A percentile compares a stretch with the other conserved stretches of the same genome.
Conservation (phyloP, 2,113 vertebrate genomes). For the Sebastes schlegelii region DNA sequence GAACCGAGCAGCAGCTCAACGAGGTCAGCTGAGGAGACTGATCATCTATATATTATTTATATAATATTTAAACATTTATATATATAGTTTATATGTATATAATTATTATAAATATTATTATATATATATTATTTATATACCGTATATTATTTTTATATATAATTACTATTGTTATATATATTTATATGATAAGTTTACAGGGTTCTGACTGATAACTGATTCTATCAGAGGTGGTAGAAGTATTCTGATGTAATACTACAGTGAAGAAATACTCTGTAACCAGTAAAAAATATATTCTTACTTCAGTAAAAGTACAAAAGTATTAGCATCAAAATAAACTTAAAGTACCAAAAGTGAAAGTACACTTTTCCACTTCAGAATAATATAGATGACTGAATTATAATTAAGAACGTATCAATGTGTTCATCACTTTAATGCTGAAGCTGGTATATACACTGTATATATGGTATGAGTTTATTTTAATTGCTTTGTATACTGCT, state of each 20-base stretch:
- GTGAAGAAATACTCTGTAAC: not conserved
- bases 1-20: not conserved
- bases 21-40: constrained; percentile 47
- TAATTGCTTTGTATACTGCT: not conserved
- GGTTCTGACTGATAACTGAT: not conserved
- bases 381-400: not conserved
- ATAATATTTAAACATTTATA: too few relatives aligned
- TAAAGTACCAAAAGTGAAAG: not conserved
- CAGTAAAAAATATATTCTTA: not conserved
- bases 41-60: too few relatives aligned
- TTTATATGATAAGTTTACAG: not conserved
- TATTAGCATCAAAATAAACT: not conserved
- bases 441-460: not conserved
- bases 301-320: not conserved
- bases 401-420: not conserved
- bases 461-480: not conserved
- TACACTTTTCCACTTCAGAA: not conserved
- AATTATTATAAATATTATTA: too few relatives aligned
- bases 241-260: not conserved
- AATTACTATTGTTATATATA: too few relatives aligned
- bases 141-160: too few relatives aligned
- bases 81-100: too few relatives aligned
- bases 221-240: not conserved
- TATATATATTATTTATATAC: too few relatives aligned
- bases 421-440: not conserved